phyloP scores from a whole-genome alignment of 2,888 invertebrate genomes.

The Crematogaster levior region DNA sequence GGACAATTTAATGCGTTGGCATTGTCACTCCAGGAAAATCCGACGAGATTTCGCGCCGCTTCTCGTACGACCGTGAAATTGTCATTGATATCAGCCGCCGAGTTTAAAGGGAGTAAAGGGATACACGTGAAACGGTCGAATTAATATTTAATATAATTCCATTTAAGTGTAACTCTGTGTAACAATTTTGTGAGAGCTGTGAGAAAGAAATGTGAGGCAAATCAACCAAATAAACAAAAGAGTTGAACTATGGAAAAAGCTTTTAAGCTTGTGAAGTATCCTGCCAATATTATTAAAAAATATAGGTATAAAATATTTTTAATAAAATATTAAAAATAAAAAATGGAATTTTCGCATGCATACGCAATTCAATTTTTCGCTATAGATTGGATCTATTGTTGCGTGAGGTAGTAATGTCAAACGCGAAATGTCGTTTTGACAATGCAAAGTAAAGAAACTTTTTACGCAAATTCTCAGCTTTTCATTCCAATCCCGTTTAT shows the following conservation, averaged over 20 bases:
- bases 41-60: conserved; percentile 45
- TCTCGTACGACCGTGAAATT: conserved; percentile 37
- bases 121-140: neutral
- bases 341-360: neutral
- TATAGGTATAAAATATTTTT: too few relatives aligned
- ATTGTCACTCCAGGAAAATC: conserved; percentile 51
- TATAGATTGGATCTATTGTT: conserved; percentile 1
- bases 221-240: neutral
- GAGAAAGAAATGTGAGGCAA: neutral
- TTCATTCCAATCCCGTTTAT: conserved; percentile 7
- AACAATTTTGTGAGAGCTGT: neutral
- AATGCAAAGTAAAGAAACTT: neutral
- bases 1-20: conserved; percentile 51
- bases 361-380: neutral
- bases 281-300: neutral
- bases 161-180: neutral
- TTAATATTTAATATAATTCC: neutral
- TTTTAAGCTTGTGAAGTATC: neutral
- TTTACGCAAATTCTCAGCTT: neutral
- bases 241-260: neutral
- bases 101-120: neutral
- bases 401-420: neutral
- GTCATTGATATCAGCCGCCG: conserved; percentile 4
- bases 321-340: conserved; percentile 9
- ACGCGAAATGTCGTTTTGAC: neutral